Conservation (phyloP, 2,113 vertebrate genomes). For the Sinocyclocheilus maitianheensis region DNA sequence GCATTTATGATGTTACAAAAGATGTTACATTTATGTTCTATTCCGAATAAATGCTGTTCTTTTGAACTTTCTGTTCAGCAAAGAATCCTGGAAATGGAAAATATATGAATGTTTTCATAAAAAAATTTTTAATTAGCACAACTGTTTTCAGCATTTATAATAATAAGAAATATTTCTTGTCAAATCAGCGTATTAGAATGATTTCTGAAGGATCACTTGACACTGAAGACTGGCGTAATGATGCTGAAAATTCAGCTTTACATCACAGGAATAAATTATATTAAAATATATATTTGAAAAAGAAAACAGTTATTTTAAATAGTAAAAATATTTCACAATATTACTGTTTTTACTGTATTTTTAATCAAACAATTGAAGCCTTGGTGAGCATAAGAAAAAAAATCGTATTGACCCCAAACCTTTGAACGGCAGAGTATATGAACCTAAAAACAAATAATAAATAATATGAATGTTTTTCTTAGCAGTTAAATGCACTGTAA, state of each 20-base stretch:
- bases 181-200: not conserved
- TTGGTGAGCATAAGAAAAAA: not conserved
- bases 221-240: not conserved
- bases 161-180: not conserved
- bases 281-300: not conserved
- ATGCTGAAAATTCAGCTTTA: not conserved
- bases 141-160: not conserved
- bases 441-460: not conserved
- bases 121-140: not conserved
- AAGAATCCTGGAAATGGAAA: not conserved
- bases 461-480: not conserved
- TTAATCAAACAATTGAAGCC: not conserved
- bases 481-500: not conserved
- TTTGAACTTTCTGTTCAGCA: not conserved
- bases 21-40: not conserved
- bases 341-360: not conserved
- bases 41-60: not conserved
- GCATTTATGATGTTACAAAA: not conserved
- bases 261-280: not conserved
- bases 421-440: not conserved
- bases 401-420: not conserved
- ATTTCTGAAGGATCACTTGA: not conserved
- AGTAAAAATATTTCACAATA: not conserved
- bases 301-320: not conserved
- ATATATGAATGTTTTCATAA: not conserved